These are phyloP conservation scores for Cryptus armator DNA, from an alignment of 2,888 invertebrate species.

Conservation along the genomic window DNA sequence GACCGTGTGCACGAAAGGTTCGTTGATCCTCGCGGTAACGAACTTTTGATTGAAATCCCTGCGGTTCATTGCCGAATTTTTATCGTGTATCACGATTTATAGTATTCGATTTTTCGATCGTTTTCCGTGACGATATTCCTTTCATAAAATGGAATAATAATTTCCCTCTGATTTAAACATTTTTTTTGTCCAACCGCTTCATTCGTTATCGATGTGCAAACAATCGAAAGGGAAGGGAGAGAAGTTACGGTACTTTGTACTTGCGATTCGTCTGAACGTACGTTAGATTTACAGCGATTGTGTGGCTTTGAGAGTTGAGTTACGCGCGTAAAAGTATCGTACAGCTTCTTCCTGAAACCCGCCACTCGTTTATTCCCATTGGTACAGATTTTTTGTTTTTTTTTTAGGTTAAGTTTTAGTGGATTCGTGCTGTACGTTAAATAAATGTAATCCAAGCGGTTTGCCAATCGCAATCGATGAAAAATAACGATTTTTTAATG, in stretches of 20 bases:
- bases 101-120: conserved; percentile 20
- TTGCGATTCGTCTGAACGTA: conserved; percentile 3
- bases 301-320: conserved; percentile 43
- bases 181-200: background rate
- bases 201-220: too few relatives aligned
- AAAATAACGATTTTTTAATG: background rate
- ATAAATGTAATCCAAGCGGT: background rate
- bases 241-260: conserved; percentile 43
- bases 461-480: background rate
- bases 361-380: conserved; percentile 37
- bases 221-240: too few relatives aligned
- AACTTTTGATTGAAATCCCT: conserved; percentile 52
- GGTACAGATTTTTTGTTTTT: conserved; percentile 36
- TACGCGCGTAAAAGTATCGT: conserved; percentile 33
- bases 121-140: background rate
- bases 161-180: background rate
- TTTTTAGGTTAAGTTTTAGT: conserved; percentile 52
- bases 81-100: background rate
- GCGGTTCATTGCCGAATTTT: background rate
- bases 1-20: conserved; percentile 56
- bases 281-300: conserved; percentile 28
- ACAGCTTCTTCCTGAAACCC: conserved; percentile 49
- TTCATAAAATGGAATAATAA: background rate
- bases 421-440: conserved; percentile 8
- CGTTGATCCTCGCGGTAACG: conserved; percentile 57